Evolutionary conservation across 2,888 invertebrate species (phyloP), one percentile per base, ranked within the genome.

Genomic region (Cenopis cana): DNA sequence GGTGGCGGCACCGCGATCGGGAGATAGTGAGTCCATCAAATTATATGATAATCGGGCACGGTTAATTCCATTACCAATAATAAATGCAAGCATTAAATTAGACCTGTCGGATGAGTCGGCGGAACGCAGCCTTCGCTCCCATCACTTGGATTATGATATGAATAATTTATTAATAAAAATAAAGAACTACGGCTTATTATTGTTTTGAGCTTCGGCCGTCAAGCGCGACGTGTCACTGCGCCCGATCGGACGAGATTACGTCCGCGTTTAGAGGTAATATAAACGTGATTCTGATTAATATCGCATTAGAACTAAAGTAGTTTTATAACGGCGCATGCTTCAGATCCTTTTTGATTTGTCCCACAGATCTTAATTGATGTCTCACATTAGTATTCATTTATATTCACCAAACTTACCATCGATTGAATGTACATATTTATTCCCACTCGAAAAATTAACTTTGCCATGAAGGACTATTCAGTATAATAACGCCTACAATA

Each of bases 51-150:
- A 93, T 93, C 93, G 91, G 91, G 81, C 87, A 84, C 89, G 82
- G 93, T 93, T 93, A 93, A 93, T 93, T 93, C 93, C 91, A 92
- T 92, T 92, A 90, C 89, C 89, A 91, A 91, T 93, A 91, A 92
- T 93, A 93, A 93, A 93, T 92, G 93, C 92, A 89, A 88, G 93
- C 89, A 93, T 93, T 93, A 93, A 91, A 90, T 92, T 91, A 90
- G 89, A 89, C 88, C 90, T 88, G 91, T 90, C 90, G 88, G 90
- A 90, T 91, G 93, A 92, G 89, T 91, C 90, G 91, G 84, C 90
- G 87, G 89, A 88, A 89, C 86, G 87, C 77, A 78, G 84, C 75
- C 81, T 78, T 87, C 88, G 86, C 87, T 88, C 84, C 89, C 89
- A 90, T 92, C 91, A 89, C 85, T 88, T 84, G 89, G 92, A 93